A percentile compares a stretch with the other conserved stretches of the same genome.
These are phyloP conservation scores for Leptonema lineaticorne DNA, from an alignment of 1,140 invertebrate genomes.

Conservation along the genomic window DNA sequence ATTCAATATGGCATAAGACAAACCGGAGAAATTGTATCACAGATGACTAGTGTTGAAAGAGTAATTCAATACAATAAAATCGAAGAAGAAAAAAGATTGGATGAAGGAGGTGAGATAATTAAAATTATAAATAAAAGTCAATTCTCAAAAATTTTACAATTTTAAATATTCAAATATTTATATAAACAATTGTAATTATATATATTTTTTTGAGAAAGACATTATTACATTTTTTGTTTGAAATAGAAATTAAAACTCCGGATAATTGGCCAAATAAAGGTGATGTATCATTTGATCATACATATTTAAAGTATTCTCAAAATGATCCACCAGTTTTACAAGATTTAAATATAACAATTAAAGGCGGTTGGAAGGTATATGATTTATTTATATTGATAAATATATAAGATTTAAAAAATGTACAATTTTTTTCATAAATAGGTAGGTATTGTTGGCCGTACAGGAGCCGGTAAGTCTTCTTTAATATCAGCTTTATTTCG, in stretches of 20 bases:
- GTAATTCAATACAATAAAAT: conserved; percentile 73
- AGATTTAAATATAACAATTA: conserved; percentile 58
- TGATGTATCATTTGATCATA: conserved; percentile 59
- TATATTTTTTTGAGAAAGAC: neutral
- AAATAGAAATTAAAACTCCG: conserved; percentile 45
- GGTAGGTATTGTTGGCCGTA: conserved; percentile 77
- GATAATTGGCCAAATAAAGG: conserved; percentile 53
- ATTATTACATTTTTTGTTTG: conserved; percentile 9
- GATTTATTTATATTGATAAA: neutral
- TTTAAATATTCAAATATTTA: conserved; percentile 1
- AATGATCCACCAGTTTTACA: conserved; percentile 65
- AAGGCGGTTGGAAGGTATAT: conserved; percentile 62
- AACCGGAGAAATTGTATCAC: conserved; percentile 71
- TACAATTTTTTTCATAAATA: conserved; percentile 41
- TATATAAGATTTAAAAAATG: conserved; percentile 5
- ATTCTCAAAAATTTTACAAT: too few species aligned
- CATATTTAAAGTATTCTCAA: conserved; percentile 62
- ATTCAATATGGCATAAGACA: conserved; percentile 77
- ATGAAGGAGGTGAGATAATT: conserved; percentile 46
- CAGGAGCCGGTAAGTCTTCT: conserved; percentile 85
- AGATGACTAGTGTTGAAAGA: conserved; percentile 79
- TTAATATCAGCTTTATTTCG: conserved; percentile 75
- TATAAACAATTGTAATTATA: neutral
- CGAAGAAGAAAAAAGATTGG: conserved; percentile 53
- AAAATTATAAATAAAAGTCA: too few species aligned